Base-by-base conservation (phyloP, 2,888 invertebrate genomes). In the Priocnemis perturbator region DNA sequence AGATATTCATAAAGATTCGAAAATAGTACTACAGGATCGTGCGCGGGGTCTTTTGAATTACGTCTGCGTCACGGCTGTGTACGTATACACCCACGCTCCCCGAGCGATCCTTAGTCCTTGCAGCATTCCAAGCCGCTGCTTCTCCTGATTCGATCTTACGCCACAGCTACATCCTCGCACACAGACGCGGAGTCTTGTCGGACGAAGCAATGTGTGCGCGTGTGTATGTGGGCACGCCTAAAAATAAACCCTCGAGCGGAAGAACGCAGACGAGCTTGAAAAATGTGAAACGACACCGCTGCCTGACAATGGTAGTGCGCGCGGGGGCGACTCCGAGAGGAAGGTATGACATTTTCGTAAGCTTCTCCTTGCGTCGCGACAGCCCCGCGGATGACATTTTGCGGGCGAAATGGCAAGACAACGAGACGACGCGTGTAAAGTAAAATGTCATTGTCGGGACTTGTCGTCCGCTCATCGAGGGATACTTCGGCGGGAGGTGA, bases 361-460 rank as follows among this genome's bases (percentile, higher is more conserved):
- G 69, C 66, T 69, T 60, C 69, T 68, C 59, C 60, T 53, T 21
- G 63, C 56, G 11, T 37, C 47, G 67, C 48, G 50, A 59, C 45
- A 58, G 57, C 15, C 44, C 23, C 26, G 37, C 50, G 67, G 56
- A 48, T 72, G 79, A 79, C 79, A 79, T 79, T 79, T 79, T 64
- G 60, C 64, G 21, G 56, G 72, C 45, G 64, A 79, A 79, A 79
- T 79, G 80, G 74, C 79, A 73, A 64, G 71, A 74, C 55, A 61
- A 57, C 60, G 60, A 60, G 62, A 60, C 52, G 55, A 19, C 64
- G 30, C 11, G 60, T 65, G 44, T 62, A 67, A 69, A 62, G 72
- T 55, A 66, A 79, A 79, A 79, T 79, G 79, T 77, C 79, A 75
- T 73, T 77, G 70, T 59, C 65, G 63, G 60, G 67, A 66, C 64